phyloP scores from a whole-genome alignment of 2,113 vertebrate species.

The Vicugna pacos region DNA sequence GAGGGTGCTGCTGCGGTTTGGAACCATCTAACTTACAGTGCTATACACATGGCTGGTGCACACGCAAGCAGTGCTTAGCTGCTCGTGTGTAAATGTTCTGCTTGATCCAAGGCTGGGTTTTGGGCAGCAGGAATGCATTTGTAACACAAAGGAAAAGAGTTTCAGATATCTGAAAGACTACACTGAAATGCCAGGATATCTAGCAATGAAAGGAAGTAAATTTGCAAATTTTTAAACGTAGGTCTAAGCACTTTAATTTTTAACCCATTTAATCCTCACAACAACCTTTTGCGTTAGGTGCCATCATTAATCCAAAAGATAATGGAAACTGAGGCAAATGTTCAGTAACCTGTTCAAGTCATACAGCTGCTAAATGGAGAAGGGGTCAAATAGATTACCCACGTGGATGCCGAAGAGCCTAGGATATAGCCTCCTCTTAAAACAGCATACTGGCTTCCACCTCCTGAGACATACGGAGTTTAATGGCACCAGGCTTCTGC shows the following conservation, averaged over 20 bases:
- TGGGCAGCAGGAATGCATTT: not conserved
- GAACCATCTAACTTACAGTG: not conserved
- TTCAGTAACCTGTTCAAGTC: not conserved
- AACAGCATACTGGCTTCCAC: not conserved
- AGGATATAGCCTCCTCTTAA: not conserved
- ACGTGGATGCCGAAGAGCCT: not conserved
- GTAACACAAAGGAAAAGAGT: not conserved
- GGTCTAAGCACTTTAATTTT: not conserved
- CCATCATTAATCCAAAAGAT: not conserved
- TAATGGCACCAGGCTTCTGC: not conserved
- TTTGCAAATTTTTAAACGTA: not conserved
- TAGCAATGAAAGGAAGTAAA: not conserved
- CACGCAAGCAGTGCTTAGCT: not conserved
- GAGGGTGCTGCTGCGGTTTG: not conserved
- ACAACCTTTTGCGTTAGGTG: not conserved
- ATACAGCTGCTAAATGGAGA: not conserved
- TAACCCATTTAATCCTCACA: not conserved
- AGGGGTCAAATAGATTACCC: not conserved
- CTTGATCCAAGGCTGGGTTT: not conserved
- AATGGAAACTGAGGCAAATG: not conserved
- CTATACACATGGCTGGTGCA: not conserved
- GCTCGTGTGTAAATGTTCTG: not conserved
- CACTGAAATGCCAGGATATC: not conserved
- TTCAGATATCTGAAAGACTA: not conserved
- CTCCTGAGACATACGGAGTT: not conserved